These are phyloP conservation scores for Pontoporia blainvillei DNA, from an alignment of 2,113 vertebrate species.

Conservation along the genomic window DNA sequence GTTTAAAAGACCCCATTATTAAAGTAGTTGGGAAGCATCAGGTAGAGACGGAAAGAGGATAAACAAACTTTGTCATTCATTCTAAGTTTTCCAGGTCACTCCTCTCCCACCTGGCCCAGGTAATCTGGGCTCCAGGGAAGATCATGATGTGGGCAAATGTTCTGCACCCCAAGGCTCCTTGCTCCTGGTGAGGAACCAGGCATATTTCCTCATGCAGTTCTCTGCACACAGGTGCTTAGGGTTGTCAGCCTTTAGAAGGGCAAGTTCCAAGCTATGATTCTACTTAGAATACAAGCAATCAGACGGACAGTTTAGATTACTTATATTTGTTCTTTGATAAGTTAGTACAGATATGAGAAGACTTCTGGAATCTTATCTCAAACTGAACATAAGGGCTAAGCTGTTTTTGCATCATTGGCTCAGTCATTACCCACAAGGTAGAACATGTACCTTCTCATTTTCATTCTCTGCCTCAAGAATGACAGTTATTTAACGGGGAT, in stretches of 20 bases:
- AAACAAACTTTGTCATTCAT: not conserved
- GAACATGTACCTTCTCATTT: slow-evolving; percentile 81
- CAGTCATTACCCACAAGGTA: slow-evolving; percentile 86
- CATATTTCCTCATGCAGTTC: not conserved
- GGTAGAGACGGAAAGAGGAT: not conserved
- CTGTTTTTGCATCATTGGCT: slow-evolving; percentile 87
- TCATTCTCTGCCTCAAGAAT: not conserved
- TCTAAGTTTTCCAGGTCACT: not conserved
- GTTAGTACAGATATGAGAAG: slow-evolving; percentile 78
- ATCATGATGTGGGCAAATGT: not conserved
- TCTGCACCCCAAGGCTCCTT: not conserved
- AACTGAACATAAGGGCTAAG: slow-evolving; percentile 86
- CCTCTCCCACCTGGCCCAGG: not conserved
- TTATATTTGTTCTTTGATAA: not conserved
- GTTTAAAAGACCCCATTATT: not conserved
- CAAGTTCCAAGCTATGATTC: not conserved
- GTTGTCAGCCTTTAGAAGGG: not conserved
- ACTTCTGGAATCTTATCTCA: slow-evolving; percentile 89
- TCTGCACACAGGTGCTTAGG: not conserved
- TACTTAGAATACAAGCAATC: not conserved
- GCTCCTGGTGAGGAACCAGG: not conserved
- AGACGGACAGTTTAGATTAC: not conserved
- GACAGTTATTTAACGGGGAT: not conserved
- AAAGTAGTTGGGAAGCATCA: not conserved
- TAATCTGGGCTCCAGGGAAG: not conserved